Evolutionary conservation across 2,888 invertebrate genomes (phyloP), one percentile per base, ranked within the genome.

Genomic region (Odontocerum albicorne): DNA sequence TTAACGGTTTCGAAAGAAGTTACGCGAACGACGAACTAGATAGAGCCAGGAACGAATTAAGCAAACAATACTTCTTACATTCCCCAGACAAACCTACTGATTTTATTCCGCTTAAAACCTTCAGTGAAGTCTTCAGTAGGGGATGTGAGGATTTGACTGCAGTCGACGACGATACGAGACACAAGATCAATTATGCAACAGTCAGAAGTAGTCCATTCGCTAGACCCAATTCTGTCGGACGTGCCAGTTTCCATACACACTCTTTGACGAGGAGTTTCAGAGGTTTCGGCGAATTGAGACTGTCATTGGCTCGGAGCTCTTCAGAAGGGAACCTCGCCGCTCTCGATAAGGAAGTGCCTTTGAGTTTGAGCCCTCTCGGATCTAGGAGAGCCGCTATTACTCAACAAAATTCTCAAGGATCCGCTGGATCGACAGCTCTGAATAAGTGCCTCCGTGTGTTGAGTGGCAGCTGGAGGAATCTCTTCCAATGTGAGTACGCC

Each of bases 381-480:
- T 62, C 61, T 8, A 39, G 57, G 33, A 46, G 59, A 13, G 66
- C 65, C 17, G 49, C 55, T 20, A 61, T 62, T 33, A 61, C 59
- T 52, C 54, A 59, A 27, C 60, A 63, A 16, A 56, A 67, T 64
- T 70, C 74, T 31, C 77, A 78, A 54, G 65, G 72, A 3, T 49
- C 56, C 7, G 35, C 54, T 8, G 53, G 52, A 7, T 45, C 40
- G 12, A 76, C 80, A 42, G 75, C 81, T 20, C 71, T 83, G 63
- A 85, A 86, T 71, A 85, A 86, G 70, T 88, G 87, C 70, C 84
- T 88, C 62, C 84, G 84, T 64, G 87, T 83, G 59, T 81, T 88
- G 65, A 87, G 87, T 67, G 88, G 88, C 63, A 87, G 87, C 74
- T 88, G 88, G 88, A 87, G 84, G 74, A 89, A 88, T 74, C 82